Percentiles rank a stretch among this genome's conserved stretches.
These are phyloP conservation scores for Isaurus tuberculatus DNA, from an alignment of 92 coral and sea anemone species.

Conservation along the genomic window DNA sequence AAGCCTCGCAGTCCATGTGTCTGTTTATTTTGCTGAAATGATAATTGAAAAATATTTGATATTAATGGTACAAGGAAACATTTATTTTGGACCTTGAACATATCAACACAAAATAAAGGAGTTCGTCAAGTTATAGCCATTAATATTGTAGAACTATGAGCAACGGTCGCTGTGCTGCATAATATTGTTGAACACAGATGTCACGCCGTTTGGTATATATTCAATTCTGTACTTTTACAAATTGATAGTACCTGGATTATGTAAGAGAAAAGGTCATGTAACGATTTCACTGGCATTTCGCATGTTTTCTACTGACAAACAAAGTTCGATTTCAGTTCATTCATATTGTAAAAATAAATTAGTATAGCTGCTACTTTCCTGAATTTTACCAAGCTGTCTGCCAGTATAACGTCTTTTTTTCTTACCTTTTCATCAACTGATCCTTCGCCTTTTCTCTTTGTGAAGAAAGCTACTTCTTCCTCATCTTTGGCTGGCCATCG, in stretches of 20 bases:
- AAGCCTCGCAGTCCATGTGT: neutral
- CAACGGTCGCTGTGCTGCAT: no score
- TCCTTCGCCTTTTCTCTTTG: neutral
- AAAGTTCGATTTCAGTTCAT: neutral
- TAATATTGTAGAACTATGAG: neutral
- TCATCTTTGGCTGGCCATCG: neutral
- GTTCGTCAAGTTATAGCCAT: neutral
- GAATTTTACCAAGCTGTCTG: neutral
- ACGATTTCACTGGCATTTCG: neutral
- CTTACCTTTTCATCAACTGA: no score
- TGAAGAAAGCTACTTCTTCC: neutral
- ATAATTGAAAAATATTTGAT: neutral
- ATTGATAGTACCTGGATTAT: conserved; percentile 9
- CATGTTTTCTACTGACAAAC: conserved; percentile 8
- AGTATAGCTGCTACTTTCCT: neutral
- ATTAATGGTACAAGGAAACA: neutral
- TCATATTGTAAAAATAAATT: neutral
- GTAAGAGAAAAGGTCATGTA: neutral
- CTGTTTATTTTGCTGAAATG: conserved; percentile 4
- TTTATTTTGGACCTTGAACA: neutral
- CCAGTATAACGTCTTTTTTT: no score
- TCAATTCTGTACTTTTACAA: no score
- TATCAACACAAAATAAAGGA: neutral
- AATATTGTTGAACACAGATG: no score
- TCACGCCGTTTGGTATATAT: no score